phyloP scores from a whole-genome alignment of 2,888 invertebrate genomes.

The Dryadula phaetusa region DNA sequence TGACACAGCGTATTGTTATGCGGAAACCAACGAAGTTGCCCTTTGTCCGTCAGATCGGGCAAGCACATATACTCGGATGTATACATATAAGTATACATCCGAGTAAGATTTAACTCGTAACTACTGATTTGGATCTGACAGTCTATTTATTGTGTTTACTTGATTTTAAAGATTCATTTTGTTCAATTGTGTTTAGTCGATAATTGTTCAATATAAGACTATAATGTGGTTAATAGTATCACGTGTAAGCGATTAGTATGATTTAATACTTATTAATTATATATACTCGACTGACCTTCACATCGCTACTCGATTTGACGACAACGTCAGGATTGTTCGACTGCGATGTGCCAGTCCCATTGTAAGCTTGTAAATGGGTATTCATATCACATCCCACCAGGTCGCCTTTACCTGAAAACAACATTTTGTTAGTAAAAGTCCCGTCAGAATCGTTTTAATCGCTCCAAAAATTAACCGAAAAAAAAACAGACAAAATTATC shows the following conservation, averaged over 20 bases:
- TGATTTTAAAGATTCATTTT: too few relatives aligned
- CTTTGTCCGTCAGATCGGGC: neutral
- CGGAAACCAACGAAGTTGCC: neutral
- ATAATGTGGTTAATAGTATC: neutral
- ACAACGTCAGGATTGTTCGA: conserved; percentile 89
- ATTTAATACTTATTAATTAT: neutral
- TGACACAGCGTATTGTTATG: neutral
- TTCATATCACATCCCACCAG: conserved; percentile 96
- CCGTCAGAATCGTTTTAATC: too few relatives aligned
- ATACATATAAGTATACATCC: neutral
- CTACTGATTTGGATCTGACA: too few relatives aligned
- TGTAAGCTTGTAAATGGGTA: conserved; percentile 88
- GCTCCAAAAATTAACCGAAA: too few relatives aligned
- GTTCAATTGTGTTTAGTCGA: too few relatives aligned
- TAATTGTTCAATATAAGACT: too few relatives aligned
- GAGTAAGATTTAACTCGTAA: too few relatives aligned
- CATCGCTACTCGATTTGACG: conserved; percentile 97
- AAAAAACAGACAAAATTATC: too few relatives aligned
- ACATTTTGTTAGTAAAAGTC: too few relatives aligned
- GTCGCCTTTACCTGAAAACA: conserved; percentile 94
- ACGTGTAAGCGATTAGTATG: too few relatives aligned
- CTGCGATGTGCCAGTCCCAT: conserved; percentile 84
- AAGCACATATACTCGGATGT: too few relatives aligned
- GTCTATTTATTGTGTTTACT: too few relatives aligned
- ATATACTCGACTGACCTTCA: conserved; percentile 83